Evolutionary conservation across 2,888 invertebrate genomes (phyloP).

Genomic region (Aromia moschata): DNA sequence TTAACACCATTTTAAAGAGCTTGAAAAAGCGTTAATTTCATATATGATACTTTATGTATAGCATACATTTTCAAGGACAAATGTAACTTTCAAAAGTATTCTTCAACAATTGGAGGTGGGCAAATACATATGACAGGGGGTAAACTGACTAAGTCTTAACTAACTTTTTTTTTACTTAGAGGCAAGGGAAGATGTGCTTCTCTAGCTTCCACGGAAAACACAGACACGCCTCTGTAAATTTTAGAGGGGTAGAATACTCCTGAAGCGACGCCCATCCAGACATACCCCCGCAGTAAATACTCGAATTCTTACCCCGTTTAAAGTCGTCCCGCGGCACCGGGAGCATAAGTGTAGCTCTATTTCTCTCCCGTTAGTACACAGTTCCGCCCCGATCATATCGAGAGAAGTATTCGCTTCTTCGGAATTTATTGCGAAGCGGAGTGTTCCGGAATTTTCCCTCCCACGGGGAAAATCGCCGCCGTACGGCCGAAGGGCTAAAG

Average conservation of each 20-base stretch:
- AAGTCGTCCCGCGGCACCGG: background rate
- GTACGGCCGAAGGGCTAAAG: background rate
- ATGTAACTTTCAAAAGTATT: too few relatives aligned
- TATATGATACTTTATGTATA: too few relatives aligned
- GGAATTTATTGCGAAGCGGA: background rate
- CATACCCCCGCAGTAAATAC: background rate
- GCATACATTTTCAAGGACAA: too few relatives aligned
- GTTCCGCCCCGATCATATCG: background rate
- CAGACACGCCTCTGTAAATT: too few relatives aligned
- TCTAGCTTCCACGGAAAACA: too few relatives aligned
- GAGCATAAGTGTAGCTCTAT: background rate
- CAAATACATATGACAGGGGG: too few relatives aligned
- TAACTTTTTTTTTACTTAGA: too few relatives aligned
- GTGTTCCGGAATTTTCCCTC: background rate
- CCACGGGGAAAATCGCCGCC: background rate
- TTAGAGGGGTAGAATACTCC: background rate
- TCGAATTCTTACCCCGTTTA: background rate
- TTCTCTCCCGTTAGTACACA: background rate
- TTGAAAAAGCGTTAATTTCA: too few relatives aligned
- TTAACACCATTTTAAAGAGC: too few relatives aligned
- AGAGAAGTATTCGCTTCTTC: background rate
- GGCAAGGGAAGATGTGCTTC: too few relatives aligned
- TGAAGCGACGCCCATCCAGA: background rate
- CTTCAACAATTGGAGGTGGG: too few relatives aligned
- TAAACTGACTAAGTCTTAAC: too few relatives aligned